These are phyloP conservation scores for Tricholauxania praeusta DNA, from an alignment of 2,888 invertebrate genomes.

Conservation along the genomic window DNA sequence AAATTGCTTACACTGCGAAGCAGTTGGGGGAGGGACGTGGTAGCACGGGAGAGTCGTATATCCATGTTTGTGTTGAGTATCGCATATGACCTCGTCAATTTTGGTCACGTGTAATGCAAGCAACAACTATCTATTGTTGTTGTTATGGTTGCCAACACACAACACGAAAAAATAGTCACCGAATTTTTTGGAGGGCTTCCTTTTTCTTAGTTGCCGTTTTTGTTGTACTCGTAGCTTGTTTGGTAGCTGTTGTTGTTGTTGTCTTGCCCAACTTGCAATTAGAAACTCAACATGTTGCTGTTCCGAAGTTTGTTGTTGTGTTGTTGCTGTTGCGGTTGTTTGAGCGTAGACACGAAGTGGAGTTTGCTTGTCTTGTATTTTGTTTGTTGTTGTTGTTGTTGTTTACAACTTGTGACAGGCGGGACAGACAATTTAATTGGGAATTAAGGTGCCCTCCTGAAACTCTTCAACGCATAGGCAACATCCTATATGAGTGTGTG, in stretches of 20 bases:
- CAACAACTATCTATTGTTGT: background rate
- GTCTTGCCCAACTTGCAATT: constrained; percentile 27
- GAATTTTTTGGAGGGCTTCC: constrained; percentile 24
- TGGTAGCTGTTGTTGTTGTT: constrained; percentile 3
- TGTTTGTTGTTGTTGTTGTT: constrained; percentile 14
- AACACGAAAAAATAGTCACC: constrained; percentile 13
- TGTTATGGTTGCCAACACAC: no score
- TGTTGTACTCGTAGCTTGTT: background rate
- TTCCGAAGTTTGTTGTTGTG: no score
- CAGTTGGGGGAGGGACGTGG: no score
- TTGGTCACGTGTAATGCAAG: constrained; percentile 19
- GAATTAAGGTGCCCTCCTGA: background rate
- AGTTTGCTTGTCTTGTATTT: constrained; percentile 1
- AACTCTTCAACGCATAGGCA: no score
- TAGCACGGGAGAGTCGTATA: background rate
- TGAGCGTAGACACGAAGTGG: constrained; percentile 10
- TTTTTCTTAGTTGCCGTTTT: constrained; percentile 2
- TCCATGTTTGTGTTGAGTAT: background rate
- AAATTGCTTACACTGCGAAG: background rate
- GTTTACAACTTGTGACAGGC: constrained; percentile 32
- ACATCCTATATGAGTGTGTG: no score
- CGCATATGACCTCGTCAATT: constrained; percentile 27
- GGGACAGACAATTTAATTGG: constrained; percentile 35
- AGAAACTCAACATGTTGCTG: constrained; percentile 32
- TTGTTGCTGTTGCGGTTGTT: background rate